These are phyloP conservation scores for Latrodectus geometricus DNA, from an alignment of 1,140 invertebrate species.

Conservation along the genomic window DNA sequence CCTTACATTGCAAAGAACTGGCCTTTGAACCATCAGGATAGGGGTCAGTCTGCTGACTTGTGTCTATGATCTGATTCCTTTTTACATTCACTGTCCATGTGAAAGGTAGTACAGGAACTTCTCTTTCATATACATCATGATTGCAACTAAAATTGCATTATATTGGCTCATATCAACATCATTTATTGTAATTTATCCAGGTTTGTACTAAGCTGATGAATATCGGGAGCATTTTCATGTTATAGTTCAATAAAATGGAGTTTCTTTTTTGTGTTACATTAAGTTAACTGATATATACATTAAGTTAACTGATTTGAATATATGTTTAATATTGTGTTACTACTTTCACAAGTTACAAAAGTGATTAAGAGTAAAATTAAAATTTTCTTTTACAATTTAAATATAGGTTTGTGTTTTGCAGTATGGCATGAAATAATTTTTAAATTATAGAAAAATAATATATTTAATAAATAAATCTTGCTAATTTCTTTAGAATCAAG, in stretches of 20 bases:
- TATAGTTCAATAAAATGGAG: too few species aligned
- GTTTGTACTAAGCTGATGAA: neutral
- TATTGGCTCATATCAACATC: neutral
- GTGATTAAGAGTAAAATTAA: too few species aligned
- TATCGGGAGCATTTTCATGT: too few species aligned
- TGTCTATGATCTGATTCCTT: neutral
- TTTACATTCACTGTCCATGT: neutral
- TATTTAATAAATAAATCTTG: too few species aligned
- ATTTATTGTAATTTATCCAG: neutral
- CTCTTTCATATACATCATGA: neutral
- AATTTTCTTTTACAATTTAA: too few species aligned
- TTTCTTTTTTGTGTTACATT: too few species aligned
- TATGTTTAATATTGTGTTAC: too few species aligned
- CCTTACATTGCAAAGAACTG: neutral
- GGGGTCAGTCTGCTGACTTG: neutral
- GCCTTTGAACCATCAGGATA: neutral
- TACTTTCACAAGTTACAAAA: too few species aligned
- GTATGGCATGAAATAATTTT: neutral
- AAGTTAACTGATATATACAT: too few species aligned
- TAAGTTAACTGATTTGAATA: too few species aligned
- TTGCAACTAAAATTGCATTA: neutral
- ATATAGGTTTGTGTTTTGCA: too few species aligned
- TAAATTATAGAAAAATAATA: neutral
- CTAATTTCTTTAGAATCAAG: conserved; percentile 16
- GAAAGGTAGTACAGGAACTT: neutral